phyloP scores from a whole-genome alignment of 1,140 invertebrate genomes.

The Heliconius hewitsoni region DNA sequence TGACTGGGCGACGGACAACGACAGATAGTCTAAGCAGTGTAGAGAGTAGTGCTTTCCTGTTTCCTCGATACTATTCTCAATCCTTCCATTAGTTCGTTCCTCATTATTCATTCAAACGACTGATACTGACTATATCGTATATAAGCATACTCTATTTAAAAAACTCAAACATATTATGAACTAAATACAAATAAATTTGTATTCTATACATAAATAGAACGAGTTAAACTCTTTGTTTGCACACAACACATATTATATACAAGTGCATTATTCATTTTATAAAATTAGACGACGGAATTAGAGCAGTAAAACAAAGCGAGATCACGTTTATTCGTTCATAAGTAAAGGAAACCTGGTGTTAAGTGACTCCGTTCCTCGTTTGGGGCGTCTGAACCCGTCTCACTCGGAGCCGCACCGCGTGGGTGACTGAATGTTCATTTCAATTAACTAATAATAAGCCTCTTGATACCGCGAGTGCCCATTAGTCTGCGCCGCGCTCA shows the following conservation, averaged over 20 bases:
- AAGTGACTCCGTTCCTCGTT: no score
- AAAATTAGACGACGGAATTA: neutral
- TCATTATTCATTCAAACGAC: no score
- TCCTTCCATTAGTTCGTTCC: neutral
- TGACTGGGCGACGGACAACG: no score
- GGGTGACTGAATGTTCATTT: neutral
- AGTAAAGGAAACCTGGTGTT: no score
- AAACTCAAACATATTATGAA: neutral
- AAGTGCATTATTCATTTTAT: neutral
- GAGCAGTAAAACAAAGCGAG: no score
- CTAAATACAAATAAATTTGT: neutral
- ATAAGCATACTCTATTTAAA: no score
- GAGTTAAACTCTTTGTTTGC: neutral
- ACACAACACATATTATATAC: neutral
- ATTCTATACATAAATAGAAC: neutral
- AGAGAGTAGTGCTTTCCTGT: neutral
- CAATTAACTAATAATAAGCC: neutral
- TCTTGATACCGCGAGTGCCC: neutral
- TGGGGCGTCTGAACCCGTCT: neutral
- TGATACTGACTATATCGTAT: neutral
- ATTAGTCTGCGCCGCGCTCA: neutral
- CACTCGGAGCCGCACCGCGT: neutral
- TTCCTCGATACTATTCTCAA: neutral
- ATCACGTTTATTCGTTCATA: no score
- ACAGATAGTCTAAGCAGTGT: no score